phyloP scores from a whole-genome alignment of 2,797 vertebrate species.

The Malurus leucopterus region DNA sequence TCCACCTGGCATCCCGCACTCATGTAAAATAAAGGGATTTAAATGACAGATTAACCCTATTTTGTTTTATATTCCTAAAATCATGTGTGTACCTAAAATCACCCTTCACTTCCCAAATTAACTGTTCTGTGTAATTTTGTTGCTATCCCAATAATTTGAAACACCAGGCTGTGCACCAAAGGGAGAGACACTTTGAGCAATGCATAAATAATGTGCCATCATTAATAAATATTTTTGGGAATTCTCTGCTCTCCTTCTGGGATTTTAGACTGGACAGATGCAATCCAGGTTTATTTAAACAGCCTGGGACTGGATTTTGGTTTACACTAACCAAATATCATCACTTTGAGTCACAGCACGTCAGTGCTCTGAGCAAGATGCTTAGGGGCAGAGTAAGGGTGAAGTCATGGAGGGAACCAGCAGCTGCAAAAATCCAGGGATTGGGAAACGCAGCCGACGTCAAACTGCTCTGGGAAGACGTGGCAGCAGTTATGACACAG shows the following conservation, averaged over 20 bases:
- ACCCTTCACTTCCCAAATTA: neutral
- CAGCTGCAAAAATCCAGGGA: neutral
- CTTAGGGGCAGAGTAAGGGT: neutral
- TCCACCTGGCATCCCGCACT: neutral
- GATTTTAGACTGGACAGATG: neutral
- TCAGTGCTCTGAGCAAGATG: neutral
- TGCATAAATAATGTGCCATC: fast-evolving
- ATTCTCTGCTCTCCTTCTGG: neutral
- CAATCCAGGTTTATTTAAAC: neutral
- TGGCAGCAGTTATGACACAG: neutral
- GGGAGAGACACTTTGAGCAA: neutral
- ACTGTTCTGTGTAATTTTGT: neutral
- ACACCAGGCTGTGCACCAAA: neutral
- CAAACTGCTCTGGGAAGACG: neutral
- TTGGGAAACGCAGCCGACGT: neutral
- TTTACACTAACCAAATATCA: neutral
- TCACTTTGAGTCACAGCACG: neutral
- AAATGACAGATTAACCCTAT: neutral
- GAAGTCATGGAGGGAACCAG: slow-evolving; percentile 3
- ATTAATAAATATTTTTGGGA: neutral
- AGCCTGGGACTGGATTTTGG: neutral
- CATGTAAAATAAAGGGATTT: neutral
- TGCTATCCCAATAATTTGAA: neutral
- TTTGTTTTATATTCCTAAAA: neutral
- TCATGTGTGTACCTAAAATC: neutral